These are phyloP conservation scores for Pandemis heparana DNA, from an alignment of 2,888 invertebrate genomes.

Conservation along the genomic window DNA sequence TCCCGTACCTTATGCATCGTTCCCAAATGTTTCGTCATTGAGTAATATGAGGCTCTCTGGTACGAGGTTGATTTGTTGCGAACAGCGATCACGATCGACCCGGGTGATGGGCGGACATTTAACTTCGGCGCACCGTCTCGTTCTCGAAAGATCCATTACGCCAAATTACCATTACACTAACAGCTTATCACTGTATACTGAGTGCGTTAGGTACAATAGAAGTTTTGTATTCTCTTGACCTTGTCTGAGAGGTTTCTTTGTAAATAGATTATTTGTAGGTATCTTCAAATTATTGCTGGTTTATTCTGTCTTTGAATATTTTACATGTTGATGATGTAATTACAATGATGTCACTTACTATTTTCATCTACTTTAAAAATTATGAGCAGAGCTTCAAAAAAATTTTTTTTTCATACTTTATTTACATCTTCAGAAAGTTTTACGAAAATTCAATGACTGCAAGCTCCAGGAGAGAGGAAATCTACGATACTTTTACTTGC, in stretches of 20 bases:
- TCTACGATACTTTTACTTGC: constrained; percentile 32
- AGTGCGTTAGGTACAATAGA: not conserved
- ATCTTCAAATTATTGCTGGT: not conserved
- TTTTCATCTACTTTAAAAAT: not conserved
- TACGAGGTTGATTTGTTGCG: constrained; percentile 65
- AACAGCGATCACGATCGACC: constrained; percentile 58
- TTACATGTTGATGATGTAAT: too few species aligned
- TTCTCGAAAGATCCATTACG: constrained; percentile 45
- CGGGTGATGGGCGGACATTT: constrained; percentile 61
- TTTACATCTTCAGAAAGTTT: constrained; percentile 24
- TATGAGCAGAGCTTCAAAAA: too few species aligned
- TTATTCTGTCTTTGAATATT: not conserved
- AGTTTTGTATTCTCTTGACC: not conserved
- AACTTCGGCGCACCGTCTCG: constrained; percentile 51
- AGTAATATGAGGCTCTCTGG: constrained; percentile 58
- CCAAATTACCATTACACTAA: constrained; percentile 40
- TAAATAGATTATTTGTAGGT: not conserved
- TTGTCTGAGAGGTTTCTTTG: not conserved
- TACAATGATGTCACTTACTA: not conserved
- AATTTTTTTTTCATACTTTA: too few species aligned
- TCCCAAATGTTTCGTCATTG: constrained; percentile 50
- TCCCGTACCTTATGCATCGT: constrained; percentile 30
- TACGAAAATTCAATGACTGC: constrained; percentile 29
- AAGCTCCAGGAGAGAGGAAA: constrained; percentile 15
- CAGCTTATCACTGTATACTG: constrained; percentile 28